Conservation (phyloP, 2,888 invertebrate species). For the Platycheirus albimanus region DNA sequence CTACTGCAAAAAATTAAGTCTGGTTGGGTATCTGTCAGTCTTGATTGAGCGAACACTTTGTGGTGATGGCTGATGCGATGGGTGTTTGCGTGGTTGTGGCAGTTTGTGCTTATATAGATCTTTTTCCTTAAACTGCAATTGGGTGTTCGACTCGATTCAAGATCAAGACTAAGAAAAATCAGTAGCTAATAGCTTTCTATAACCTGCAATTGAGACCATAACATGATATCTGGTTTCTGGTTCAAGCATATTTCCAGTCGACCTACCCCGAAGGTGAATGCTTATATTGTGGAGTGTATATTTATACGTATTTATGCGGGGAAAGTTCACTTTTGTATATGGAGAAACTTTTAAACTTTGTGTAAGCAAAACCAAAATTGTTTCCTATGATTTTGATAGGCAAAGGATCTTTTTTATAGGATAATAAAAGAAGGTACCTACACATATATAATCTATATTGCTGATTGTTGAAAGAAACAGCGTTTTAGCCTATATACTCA, state of each 20-base stretch:
- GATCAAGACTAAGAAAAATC: slow-evolving; percentile 64
- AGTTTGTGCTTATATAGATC: slow-evolving; percentile 30
- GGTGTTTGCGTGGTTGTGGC: slow-evolving; percentile 44
- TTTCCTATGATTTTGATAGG: too few relatives aligned
- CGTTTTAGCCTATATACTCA: too few relatives aligned
- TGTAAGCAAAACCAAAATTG: not conserved
- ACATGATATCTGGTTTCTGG: slow-evolving; percentile 58
- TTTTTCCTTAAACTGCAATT: slow-evolving; percentile 30
- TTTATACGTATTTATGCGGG: too few relatives aligned
- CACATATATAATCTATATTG: too few relatives aligned
- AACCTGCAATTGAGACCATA: slow-evolving; percentile 66
- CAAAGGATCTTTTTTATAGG: too few relatives aligned
- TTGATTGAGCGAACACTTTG: slow-evolving; percentile 62
- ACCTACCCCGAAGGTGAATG: slow-evolving; percentile 69
- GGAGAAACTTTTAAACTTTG: not conserved
- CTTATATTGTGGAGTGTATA: slow-evolving; percentile 20
- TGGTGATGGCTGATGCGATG: slow-evolving; percentile 43
- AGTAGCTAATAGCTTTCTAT: slow-evolving; percentile 68
- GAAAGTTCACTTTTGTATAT: not conserved
- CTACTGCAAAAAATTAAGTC: slow-evolving; percentile 39
- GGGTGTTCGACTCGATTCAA: slow-evolving; percentile 61
- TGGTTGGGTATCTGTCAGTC: slow-evolving; percentile 59
- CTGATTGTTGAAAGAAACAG: too few relatives aligned
- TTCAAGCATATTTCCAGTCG: slow-evolving; percentile 44
- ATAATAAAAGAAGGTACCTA: too few relatives aligned